Base-by-base conservation (phyloP, 30 jellyfish, hydroid and myxozoan species). In the Morbakka virulenta region DNA sequence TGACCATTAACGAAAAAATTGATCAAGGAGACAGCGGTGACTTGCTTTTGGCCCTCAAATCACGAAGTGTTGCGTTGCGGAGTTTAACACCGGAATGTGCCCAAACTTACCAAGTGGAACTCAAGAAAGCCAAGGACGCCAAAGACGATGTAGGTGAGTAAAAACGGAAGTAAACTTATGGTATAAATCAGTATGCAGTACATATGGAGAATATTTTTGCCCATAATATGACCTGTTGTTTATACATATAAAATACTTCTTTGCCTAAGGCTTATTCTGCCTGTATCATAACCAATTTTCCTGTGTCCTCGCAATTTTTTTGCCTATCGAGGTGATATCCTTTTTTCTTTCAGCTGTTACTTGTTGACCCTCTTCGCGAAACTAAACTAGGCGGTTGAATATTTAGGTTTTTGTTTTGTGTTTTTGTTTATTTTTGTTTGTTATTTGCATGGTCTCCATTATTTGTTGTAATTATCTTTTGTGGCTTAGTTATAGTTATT, bases 21-120 rank as follows among this genome's bases (percentile, higher is more conserved):
- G 98, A 92, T 84, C 85, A 92, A 36, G 96, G 97, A 4, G 98
- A 92, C 69, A 85, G 96, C 64, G 98, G 91, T 3, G 96, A 92
- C 49, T 47, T 92, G 92, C 64, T 92, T 50, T 77, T 85, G 30
- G 95, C 96, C 21, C 48, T 92, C 73, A 85, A 84, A 62, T 92
- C 96, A 70, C 85, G 86, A 70, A 85, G 79, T 74, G 96, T 92
- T 13, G 96, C 96, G 28, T 74, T 92, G 67, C 71, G 96, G 62
- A 84, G 98, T 61, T 86, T 92, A 27, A 92, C 95, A 36, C 96
- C 98, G 4, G 98, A 92, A 65, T 92, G 98, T 51, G 89, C 98
- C 3, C 96, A 92, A 50, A 82, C 79, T 32, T 92, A 92, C 67
- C 81, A 76, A 25, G 88, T 67, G 26, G 96, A 81, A 34, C 57